Conservation (phyloP, 2,113 vertebrate species). For the Bothrops jararaca region DNA sequence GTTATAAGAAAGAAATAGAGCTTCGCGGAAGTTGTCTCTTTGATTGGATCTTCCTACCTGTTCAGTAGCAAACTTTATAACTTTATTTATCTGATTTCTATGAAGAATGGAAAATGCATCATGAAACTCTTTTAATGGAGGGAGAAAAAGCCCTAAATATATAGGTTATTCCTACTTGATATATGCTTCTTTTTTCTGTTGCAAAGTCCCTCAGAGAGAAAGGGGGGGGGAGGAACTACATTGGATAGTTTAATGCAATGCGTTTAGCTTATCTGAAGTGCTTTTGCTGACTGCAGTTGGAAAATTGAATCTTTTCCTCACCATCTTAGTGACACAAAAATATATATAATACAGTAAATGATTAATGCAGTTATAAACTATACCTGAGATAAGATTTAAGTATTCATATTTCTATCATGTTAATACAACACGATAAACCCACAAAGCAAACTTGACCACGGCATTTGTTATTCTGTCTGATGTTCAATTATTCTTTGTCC, state of each 20-base stretch:
- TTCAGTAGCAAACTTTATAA: constrained; percentile 59
- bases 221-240: constrained; percentile 56
- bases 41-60: constrained; percentile 49
- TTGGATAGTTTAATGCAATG: constrained; percentile 72
- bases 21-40: neutral
- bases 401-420: constrained; percentile 97
- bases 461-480: constrained; percentile 80
- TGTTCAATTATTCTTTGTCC: constrained; percentile 84
- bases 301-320: constrained; percentile 83
- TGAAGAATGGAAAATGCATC: constrained; percentile 59
- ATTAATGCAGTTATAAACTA: constrained; percentile 97
- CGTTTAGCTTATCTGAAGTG: constrained; percentile 79
- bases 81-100: constrained; percentile 70
- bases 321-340: constrained; percentile 91
- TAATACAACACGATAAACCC: constrained; percentile 93
- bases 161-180: constrained; percentile 67
- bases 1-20: constrained; percentile 38
- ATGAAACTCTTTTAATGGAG: constrained; percentile 55
- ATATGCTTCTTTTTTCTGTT: constrained; percentile 64
- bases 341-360: constrained; percentile 89
- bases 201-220: constrained; percentile 62
- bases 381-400: constrained; percentile 93
- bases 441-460: constrained; percentile 78
- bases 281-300: constrained; percentile 74
- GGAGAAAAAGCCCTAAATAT: constrained; percentile 51